These are phyloP conservation scores for Ostrea denselamellosa DNA, from an alignment of 1,140 invertebrate species.

Conservation along the genomic window DNA sequence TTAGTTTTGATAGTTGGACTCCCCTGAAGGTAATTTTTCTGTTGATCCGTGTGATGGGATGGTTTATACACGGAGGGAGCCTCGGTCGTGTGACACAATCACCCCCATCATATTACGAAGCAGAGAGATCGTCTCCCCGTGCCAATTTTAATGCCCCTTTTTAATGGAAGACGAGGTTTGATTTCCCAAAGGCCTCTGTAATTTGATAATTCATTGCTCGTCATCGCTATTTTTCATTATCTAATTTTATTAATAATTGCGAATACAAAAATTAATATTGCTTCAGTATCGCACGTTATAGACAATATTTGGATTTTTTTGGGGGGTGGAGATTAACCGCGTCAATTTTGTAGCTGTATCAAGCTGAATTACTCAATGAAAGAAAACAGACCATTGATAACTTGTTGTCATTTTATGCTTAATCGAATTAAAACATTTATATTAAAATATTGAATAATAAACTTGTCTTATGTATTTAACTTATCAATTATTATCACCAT, in stretches of 20 bases:
- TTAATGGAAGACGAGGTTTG: slow-evolving; percentile 11
- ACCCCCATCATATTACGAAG: not conserved
- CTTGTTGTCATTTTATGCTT: no score
- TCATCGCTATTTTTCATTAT: slow-evolving; percentile 27
- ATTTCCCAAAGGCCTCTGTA: not conserved
- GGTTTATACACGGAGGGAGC: not conserved
- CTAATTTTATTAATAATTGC: slow-evolving; percentile 13
- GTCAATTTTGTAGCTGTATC: not conserved
- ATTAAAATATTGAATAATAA: no score
- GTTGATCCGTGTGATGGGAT: not conserved
- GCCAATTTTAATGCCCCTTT: slow-evolving; percentile 36
- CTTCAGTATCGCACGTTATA: not conserved
- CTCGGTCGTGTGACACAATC: not conserved
- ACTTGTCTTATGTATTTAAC: no score
- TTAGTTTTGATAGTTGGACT: no score
- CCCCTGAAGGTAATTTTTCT: no score
- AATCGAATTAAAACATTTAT: no score
- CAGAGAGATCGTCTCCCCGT: not conserved
- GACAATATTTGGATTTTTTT: not conserved
- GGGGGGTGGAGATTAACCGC: not conserved
- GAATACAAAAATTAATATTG: not conserved
- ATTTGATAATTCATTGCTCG: slow-evolving; percentile 21
- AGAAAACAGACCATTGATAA: no score
- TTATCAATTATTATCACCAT: no score
- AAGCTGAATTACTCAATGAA: no score